phyloP scores from a whole-genome alignment of 2,113 vertebrate genomes.

The Eublepharis macularius region DNA sequence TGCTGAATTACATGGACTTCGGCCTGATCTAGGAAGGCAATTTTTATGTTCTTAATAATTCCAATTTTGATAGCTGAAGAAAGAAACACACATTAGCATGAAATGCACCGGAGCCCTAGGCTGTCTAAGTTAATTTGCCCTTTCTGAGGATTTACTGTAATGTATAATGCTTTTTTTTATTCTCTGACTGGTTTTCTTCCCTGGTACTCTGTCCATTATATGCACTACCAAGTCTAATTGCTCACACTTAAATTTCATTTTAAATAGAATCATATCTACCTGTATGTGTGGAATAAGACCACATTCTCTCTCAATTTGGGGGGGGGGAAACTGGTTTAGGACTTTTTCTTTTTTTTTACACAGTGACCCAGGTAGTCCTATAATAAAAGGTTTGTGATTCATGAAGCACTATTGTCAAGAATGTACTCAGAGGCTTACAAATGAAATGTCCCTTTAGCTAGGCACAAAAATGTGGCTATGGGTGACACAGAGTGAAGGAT shows the following conservation, averaged over 20 bases:
- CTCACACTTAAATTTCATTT: background rate
- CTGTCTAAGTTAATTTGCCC: background rate
- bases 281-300: rapidly evolving
- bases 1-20: background rate
- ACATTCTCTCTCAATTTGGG: background rate
- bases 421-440: background rate
- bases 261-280: background rate
- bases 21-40: background rate
- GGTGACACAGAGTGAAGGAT: background rate
- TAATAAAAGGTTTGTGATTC: constrained; percentile 7
- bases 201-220: background rate
- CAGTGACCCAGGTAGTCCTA: background rate
- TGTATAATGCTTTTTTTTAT: background rate
- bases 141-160: background rate
- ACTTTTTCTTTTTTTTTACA: background rate
- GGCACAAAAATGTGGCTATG: background rate
- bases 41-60: background rate
- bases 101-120: background rate
- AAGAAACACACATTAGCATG: background rate
- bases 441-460: background rate
- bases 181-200: background rate
- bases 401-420: background rate
- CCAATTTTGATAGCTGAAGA: background rate
- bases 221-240: background rate
- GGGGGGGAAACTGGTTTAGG: background rate